These are phyloP conservation scores for Stomatorhinus ivindoensis DNA, from an alignment of 2,113 vertebrate species.

Conservation along the genomic window DNA sequence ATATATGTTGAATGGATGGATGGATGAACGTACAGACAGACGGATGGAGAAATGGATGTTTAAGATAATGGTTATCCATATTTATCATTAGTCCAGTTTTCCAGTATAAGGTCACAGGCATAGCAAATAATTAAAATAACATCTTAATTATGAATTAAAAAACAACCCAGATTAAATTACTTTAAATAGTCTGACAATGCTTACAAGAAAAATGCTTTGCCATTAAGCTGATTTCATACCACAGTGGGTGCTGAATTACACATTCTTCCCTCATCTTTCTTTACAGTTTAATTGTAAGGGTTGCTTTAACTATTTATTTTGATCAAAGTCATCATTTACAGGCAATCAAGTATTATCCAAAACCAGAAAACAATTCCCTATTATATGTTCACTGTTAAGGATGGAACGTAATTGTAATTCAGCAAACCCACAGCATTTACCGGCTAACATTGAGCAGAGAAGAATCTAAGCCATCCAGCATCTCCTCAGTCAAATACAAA, in stretches of 20 bases:
- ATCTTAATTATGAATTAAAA: background rate
- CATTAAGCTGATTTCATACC: background rate
- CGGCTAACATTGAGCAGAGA: background rate
- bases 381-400: background rate
- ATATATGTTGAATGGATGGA: background rate
- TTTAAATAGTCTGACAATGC: background rate
- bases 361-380: background rate
- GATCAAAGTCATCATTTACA: background rate
- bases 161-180: background rate
- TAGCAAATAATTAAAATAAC: background rate
- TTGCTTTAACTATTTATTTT: background rate
- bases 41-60: background rate
- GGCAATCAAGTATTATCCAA: background rate
- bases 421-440: background rate
- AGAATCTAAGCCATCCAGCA: background rate
- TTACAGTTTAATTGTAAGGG: background rate
- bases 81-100: background rate
- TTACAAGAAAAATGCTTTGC: background rate
- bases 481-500: background rate
- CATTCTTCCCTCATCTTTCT: background rate
- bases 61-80: background rate
- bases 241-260: background rate
- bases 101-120: background rate
- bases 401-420: background rate
- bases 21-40: background rate